These are phyloP conservation scores for Lagorchestes hirsutus DNA, from an alignment of 2,797 vertebrate species.

Conservation along the genomic window DNA sequence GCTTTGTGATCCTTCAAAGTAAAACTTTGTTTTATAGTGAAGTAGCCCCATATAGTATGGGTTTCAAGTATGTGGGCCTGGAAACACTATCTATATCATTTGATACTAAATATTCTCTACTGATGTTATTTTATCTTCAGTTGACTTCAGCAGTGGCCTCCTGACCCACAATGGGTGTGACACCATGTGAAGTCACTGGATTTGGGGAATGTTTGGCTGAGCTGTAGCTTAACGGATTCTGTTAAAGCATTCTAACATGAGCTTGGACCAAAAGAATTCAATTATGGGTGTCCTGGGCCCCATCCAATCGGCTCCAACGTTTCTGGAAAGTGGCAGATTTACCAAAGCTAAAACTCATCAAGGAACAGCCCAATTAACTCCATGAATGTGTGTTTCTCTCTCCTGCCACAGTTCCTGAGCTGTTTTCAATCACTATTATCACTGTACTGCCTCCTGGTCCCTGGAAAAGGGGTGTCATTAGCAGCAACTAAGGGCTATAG, in stretches of 20 bases:
- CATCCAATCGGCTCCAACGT: not conserved
- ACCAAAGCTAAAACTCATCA: not conserved
- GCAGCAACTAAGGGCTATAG: not conserved
- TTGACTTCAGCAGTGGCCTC: not conserved
- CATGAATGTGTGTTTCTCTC: not conserved
- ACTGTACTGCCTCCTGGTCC: not conserved
- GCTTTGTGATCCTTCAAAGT: not conserved
- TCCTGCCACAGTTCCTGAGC: not conserved
- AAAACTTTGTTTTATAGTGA: not conserved
- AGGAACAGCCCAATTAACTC: not conserved
- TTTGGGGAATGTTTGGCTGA: constrained; percentile 10
- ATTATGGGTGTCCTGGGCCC: not conserved
- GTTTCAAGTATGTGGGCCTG: not conserved
- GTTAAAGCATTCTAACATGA: constrained; percentile 5
- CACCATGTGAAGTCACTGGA: not conserved
- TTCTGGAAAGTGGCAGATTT: not conserved
- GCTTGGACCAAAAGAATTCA: not conserved
- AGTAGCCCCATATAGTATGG: not conserved
- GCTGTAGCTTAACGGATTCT: not conserved
- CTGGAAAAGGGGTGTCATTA: not conserved
- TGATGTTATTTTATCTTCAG: not conserved
- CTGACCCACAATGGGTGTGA: constrained; percentile 9
- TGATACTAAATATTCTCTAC: not conserved
- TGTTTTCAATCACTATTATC: not conserved
- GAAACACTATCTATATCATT: not conserved